Conservation (phyloP, 2,888 invertebrate genomes). For the Drosophila nigricruria region DNA sequence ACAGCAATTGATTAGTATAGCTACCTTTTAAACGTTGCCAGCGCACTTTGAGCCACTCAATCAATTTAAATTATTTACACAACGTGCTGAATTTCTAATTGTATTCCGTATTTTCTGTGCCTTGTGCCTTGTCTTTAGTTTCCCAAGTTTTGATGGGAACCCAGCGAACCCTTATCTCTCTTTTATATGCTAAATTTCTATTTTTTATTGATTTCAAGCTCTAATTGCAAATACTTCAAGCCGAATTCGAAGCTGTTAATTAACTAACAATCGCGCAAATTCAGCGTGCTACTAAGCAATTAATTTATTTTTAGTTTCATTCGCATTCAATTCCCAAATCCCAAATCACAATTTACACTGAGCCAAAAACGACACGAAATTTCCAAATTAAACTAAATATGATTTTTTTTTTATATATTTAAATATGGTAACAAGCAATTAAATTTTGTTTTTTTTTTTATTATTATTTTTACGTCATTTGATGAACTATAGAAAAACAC, state of each 20-base stretch:
- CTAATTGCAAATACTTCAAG: conserved; percentile 6
- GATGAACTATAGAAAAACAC: not conserved
- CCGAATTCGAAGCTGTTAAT: not conserved
- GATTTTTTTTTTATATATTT: no score
- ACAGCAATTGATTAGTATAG: conserved; percentile 2
- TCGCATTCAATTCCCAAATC: not conserved
- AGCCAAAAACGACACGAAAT: not conserved
- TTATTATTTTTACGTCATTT: not conserved
- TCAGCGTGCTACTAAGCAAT: not conserved
- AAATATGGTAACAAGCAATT: no score
- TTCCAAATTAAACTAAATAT: not conserved
- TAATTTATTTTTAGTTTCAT: not conserved
- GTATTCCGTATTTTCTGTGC: not conserved
- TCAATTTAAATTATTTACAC: not conserved
- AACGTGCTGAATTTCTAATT: not conserved
- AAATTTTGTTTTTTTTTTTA: not conserved
- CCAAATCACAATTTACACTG: not conserved
- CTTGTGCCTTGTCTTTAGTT: no score
- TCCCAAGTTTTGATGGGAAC: not conserved
- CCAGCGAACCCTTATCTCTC: no score
- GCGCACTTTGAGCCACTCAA: conserved; percentile 4
- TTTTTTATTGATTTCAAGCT: conserved; percentile 4
- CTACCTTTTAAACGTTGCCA: not conserved
- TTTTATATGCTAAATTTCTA: not conserved
- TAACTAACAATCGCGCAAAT: not conserved